Conservation (phyloP, 2,797 vertebrate genomes). For the Acanthurus tractus region DNA sequence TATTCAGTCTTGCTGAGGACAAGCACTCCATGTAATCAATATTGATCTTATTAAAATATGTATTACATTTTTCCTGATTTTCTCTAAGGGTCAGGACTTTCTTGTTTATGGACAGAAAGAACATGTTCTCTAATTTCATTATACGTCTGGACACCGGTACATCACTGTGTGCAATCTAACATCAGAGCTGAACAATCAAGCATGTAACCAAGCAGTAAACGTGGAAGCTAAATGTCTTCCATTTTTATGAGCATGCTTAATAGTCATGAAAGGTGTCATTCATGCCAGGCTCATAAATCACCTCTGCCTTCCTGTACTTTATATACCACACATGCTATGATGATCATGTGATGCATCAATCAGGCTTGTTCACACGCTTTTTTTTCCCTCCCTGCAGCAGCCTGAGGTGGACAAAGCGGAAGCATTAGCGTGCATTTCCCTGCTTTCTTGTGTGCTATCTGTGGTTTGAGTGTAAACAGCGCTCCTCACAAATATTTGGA, state of each 20-base stretch:
- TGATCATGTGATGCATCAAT: constrained; percentile 50
- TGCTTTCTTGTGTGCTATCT: constrained; percentile 40
- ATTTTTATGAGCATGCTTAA: constrained; percentile 36
- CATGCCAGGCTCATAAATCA: constrained; percentile 32
- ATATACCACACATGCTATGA: constrained; percentile 4
- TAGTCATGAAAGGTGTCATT: constrained; percentile 36
- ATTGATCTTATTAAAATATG: constrained; percentile 48
- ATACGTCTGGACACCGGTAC: constrained; percentile 27
- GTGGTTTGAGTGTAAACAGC: constrained; percentile 58
- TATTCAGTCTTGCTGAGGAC: constrained; percentile 29
- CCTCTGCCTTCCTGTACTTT: constrained; percentile 10
- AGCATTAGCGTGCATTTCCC: constrained; percentile 36
- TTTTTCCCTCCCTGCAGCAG: constrained; percentile 5
- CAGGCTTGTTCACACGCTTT: constrained; percentile 30
- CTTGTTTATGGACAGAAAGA: constrained; percentile 51
- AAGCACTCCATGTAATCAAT: constrained; percentile 21
- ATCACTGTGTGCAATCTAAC: constrained; percentile 40
- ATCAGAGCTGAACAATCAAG: constrained; percentile 22
- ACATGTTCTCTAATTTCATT: constrained; percentile 50
- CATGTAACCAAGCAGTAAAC: constrained; percentile 28
- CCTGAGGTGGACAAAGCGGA: constrained; percentile 18
- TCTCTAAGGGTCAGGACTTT: constrained; percentile 20
- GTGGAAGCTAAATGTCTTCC: constrained; percentile 23
- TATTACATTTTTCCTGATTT: constrained; percentile 36
- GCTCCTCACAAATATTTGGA: constrained; percentile 63